phyloP scores from a whole-genome alignment of 92 coral and sea anemone species.

The Palythoa heliodiscus region DNA sequence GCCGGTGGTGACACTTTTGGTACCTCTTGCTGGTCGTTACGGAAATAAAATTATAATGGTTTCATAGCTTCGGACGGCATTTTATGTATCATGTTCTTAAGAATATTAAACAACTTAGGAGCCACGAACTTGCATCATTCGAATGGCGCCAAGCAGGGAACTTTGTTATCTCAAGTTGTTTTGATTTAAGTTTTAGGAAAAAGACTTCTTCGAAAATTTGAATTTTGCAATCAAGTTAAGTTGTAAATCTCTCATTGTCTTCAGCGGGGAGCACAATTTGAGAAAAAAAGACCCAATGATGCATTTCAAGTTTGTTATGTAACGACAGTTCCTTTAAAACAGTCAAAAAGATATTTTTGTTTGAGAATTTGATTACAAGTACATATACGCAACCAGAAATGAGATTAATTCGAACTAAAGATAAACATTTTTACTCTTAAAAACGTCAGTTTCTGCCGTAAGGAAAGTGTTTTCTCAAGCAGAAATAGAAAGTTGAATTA shows the following conservation, averaged over 20 bases:
- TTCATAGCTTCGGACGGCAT: constrained; percentile 37
- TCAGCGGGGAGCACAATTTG: constrained; percentile 42
- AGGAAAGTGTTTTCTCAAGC: background rate
- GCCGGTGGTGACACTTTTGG: constrained; percentile 29
- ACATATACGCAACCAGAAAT: background rate
- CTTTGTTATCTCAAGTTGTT: constrained; percentile 41
- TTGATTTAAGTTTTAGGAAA: constrained; percentile 28
- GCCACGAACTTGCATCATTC: constrained; percentile 1
- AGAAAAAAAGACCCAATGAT: constrained; percentile 25
- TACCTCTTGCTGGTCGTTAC: constrained; percentile 46
- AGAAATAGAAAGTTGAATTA: background rate
- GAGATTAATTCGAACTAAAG: constrained; percentile 1
- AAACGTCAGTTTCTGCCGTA: constrained; percentile 8
- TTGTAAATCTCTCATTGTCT: constrained; percentile 44
- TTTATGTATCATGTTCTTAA: constrained; percentile 39
- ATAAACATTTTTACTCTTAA: constrained; percentile 14
- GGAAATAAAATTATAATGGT: constrained; percentile 40
- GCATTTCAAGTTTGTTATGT: constrained; percentile 31
- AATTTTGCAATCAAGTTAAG: constrained; percentile 39
- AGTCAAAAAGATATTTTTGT: background rate
- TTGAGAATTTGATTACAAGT: background rate
- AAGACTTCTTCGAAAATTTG: constrained; percentile 33
- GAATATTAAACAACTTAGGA: background rate
- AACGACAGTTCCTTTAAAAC: background rate
- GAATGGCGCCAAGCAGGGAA: constrained; percentile 5